Conservation (phyloP, 2,797 vertebrate genomes). For the Pachyuromys duprasi region DNA sequence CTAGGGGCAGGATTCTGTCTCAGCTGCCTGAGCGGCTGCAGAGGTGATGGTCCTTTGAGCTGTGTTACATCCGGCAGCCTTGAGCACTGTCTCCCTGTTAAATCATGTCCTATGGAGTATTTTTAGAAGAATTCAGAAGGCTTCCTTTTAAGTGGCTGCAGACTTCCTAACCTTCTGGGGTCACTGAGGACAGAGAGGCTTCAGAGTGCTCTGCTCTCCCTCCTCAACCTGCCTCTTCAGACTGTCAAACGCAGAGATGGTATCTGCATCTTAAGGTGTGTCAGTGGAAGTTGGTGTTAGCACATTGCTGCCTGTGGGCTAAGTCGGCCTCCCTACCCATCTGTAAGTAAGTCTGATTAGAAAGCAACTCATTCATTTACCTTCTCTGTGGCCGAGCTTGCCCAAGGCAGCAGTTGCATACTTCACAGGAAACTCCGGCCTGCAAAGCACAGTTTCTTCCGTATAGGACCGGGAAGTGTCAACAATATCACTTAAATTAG, state of each 20-base stretch:
- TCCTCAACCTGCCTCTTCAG: neutral
- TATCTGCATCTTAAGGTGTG: neutral
- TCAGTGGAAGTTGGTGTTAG: neutral
- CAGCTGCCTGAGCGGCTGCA: neutral
- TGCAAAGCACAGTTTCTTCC: neutral
- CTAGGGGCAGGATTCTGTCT: neutral
- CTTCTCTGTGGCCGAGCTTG: neutral
- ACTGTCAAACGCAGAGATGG: neutral
- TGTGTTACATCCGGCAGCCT: neutral
- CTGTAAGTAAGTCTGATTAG: neutral
- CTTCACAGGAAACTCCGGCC: neutral
- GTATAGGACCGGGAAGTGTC: neutral
- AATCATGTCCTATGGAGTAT: neutral
- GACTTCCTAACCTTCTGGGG: neutral
- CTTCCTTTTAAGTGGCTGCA: neutral
- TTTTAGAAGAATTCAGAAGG: slow-evolving; percentile 5
- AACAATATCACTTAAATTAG: neutral
- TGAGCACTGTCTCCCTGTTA: neutral
- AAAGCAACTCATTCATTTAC: neutral
- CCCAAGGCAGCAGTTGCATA: neutral
- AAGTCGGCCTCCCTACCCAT: neutral
- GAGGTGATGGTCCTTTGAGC: neutral
- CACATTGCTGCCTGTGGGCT: neutral
- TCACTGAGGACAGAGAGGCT: neutral
- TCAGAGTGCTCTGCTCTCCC: neutral